Conservation (phyloP, 2,797 vertebrate species). For the Platyrinchus mystaceus region DNA sequence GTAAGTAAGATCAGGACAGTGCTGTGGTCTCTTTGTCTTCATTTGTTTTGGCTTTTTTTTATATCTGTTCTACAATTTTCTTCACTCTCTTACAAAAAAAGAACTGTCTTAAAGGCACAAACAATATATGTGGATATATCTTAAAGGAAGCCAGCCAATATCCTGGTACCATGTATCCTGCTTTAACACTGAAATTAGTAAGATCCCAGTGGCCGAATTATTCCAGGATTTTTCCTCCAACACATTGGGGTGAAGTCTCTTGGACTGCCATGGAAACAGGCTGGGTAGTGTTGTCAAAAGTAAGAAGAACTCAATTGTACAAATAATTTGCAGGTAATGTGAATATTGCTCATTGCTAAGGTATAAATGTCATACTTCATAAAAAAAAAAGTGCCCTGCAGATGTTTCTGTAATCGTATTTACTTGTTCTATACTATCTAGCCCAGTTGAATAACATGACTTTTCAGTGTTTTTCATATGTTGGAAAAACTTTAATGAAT, state of each 20-base stretch:
- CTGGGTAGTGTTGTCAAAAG: neutral
- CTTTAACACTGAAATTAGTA: neutral
- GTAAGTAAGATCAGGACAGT: neutral
- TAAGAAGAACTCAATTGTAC: neutral
- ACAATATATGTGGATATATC: neutral
- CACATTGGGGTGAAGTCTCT: neutral
- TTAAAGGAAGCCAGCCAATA: neutral
- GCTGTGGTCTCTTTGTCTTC: neutral
- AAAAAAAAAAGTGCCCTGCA: neutral
- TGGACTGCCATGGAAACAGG: neutral
- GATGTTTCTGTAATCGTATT: constrained; percentile 21
- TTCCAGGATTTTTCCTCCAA: neutral
- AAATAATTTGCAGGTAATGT: constrained; percentile 12
- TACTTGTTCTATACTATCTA: neutral
- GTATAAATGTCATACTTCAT: neutral
- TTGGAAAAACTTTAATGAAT: neutral
- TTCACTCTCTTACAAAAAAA: neutral
- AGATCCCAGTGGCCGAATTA: neutral
- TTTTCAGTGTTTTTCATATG: neutral
- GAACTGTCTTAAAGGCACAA: neutral
- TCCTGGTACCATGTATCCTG: neutral
- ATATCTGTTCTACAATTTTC: neutral
- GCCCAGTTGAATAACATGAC: neutral
- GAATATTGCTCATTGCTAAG: neutral
- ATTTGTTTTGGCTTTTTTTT: neutral